Evolutionary conservation across 2,113 vertebrate species (phyloP).

Genomic region (Ibidorhyncha struthersii): DNA sequence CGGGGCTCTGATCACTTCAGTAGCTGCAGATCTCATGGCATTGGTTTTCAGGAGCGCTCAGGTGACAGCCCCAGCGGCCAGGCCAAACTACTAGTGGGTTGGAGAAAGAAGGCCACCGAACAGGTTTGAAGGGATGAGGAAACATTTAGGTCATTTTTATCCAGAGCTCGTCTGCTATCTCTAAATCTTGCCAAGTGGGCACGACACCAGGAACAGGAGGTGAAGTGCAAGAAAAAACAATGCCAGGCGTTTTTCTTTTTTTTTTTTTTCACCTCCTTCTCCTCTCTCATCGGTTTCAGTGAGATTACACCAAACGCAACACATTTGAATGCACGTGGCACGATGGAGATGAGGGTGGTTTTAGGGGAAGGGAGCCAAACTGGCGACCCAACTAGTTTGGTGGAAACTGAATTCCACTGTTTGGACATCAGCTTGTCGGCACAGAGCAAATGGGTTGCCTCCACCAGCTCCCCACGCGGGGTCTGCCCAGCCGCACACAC

Average conservation of each 20-base stretch:
- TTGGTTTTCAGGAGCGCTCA: background rate
- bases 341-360: accelerated
- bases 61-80: background rate
- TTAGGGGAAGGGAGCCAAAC: background rate
- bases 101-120: slow-evolving; percentile 24
- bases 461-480: accelerated
- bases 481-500: background rate
- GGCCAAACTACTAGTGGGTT: background rate
- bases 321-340: background rate
- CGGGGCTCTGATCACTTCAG: background rate
- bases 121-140: slow-evolving; percentile 65
- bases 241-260: background rate
- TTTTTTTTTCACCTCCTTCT: background rate
- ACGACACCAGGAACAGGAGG: slow-evolving; percentile 50
- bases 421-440: background rate
- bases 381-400: background rate
- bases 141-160: slow-evolving; percentile 69
- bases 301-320: background rate
- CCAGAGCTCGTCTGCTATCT: slow-evolving; percentile 56
- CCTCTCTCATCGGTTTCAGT: background rate
- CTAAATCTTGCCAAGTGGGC: slow-evolving; percentile 55
- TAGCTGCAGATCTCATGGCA: accelerated
- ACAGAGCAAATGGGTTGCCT: accelerated
- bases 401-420: background rate
- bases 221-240: slow-evolving; percentile 38